Evolutionary conservation across 2,888 invertebrate species (phyloP), one percentile per base, ranked within the genome.

Genomic region (Agrochola lota): DNA sequence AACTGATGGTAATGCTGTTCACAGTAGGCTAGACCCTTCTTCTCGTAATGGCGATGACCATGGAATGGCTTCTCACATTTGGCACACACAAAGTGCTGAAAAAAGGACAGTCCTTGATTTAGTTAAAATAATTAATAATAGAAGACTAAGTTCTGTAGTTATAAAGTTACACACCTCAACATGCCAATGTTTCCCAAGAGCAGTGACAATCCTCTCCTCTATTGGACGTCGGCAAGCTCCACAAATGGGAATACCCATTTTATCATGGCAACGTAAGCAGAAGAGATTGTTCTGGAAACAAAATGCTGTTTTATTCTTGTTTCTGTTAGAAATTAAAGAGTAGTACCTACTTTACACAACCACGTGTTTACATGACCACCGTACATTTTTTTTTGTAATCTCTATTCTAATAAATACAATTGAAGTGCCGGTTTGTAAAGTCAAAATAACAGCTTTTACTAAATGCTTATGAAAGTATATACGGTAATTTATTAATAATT

Each of bases 191-290:
- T 99, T 99, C 49, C 99, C 99, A 49, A 99, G 97, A 20, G 99
- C 99, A 55, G 99, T 99, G 17, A 99, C 99, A 49, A 99, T 99
- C 80, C 99, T 97, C 94, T 99, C 99, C 95, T 99, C 99, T 87
- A 99, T 99, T 1, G 99, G 99, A 49, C 99, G 98, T 72, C 99
- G 98, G 94, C 99, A 99, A 72, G 99, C 99, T 52, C 99, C 99
- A 95, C 99, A 99, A 89, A 99, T 99, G n/a, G 99, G 99, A 85
- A 99, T 99, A 49, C 99, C 99, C 99, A 99, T 99, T 97, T 99
- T 99, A 95, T 99, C 99, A 93, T 99, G 99, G 93, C 99, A 99
- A 74, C 99, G 98, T 86, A 99, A 97, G 93, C 99, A 99, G 95
- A 99, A 99, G 75, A 99, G 96, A 91, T 99, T 99, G 93, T 99